Percentiles rank a stretch among this genome's conserved stretches.
Evolutionary conservation across 2,797 vertebrate genomes (phyloP).

Genomic region (Clarias platycephalus): DNA sequence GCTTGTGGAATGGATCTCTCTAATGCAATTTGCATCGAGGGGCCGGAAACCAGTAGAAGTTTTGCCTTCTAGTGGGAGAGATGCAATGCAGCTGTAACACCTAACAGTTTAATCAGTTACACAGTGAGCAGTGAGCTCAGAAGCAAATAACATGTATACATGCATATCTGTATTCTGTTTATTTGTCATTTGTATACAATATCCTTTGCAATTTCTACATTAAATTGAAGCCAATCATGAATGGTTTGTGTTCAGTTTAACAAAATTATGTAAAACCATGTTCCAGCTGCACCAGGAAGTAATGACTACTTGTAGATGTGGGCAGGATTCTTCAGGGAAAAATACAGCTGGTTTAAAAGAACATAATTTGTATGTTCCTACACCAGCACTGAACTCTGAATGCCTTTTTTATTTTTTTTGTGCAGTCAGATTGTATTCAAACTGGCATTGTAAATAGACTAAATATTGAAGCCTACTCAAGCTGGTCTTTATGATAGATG

Average conservation of each 20-base stretch:
- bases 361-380: not conserved
- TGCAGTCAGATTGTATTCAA: not conserved
- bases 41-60: slow-evolving; percentile 23
- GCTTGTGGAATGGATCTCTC: slow-evolving; percentile 4
- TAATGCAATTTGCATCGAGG: slow-evolving; percentile 38
- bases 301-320: not conserved
- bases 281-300: not conserved
- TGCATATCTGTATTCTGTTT: not conserved
- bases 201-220: not conserved
- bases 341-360: not conserved
- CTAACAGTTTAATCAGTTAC: not conserved
- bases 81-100: not conserved
- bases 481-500: not conserved
- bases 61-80: not conserved
- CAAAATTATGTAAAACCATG: not conserved
- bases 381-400: not conserved
- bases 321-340: not conserved
- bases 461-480: not conserved
- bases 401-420: not conserved
- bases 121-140: not conserved
- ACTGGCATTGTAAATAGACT: not conserved
- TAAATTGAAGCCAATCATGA: not conserved
- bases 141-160: not conserved
- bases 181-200: not conserved
- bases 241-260: not conserved